phyloP scores from a whole-genome alignment of 1,140 invertebrate genomes.

The Eurosta solidaginis region DNA sequence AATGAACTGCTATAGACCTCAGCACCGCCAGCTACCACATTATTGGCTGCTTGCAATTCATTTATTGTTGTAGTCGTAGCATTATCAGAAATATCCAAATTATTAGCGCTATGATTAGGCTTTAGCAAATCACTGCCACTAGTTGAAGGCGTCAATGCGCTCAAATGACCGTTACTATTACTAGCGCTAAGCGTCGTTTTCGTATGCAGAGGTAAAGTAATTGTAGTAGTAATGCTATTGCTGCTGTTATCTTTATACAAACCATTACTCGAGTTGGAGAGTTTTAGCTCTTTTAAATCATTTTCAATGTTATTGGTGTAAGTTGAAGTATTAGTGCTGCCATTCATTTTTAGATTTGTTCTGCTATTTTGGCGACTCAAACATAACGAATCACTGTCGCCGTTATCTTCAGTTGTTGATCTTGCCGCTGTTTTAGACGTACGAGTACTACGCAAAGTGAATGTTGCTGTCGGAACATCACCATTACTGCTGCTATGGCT shows the following conservation, averaged over 20 bases:
- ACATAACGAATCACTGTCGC: neutral
- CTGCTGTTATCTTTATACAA: slow-evolving; percentile 1
- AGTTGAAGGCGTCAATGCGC: neutral
- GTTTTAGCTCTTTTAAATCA: neutral
- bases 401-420: slow-evolving; percentile 23
- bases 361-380: neutral
- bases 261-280: neutral
- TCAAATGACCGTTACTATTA: slow-evolving; percentile 2
- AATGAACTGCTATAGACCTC: neutral
- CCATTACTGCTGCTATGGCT: slow-evolving; percentile 39
- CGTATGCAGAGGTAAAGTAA: neutral
- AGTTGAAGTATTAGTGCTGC: neutral
- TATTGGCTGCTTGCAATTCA: neutral
- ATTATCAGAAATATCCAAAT: neutral
- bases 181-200: neutral
- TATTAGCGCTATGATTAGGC: slow-evolving; percentile 4
- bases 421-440: slow-evolving; percentile 35
- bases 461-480: slow-evolving; percentile 51
- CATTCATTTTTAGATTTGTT: neutral
- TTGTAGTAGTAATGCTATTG: neutral
- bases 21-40: slow-evolving; percentile 12
- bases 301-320: neutral
- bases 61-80: neutral
- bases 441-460: slow-evolving; percentile 45
- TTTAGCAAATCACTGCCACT: neutral